Base-by-base conservation (phyloP, 2,888 invertebrate genomes). In the Proisotoma minuta region DNA sequence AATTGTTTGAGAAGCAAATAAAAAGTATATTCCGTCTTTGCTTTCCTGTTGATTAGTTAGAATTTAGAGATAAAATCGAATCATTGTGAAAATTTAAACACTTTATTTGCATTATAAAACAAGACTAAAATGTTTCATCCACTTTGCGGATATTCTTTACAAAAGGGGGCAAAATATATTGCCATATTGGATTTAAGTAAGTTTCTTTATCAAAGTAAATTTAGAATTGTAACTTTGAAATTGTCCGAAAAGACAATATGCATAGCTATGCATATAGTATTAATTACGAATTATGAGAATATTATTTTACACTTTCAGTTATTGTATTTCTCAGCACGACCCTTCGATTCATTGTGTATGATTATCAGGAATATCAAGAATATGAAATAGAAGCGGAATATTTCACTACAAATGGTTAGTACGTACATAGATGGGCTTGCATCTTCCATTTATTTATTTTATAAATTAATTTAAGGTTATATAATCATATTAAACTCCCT, bases 141-240 rank as follows among this genome's bases (percentile, higher is more conserved):
- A 43, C 28, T 69, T 23, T 69, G 66, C 56, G 69, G 69, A 57
- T 69, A 57, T 51, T 69, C 69, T 1, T 43, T 69, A 50, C 69
- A 69, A 39, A 69, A 69, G 23, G 69, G 66, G 26, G 47, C 69
- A 26, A 66, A 60, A 61, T 56, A 60, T 24, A 66, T 69, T 49
- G 69, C 64, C 18, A 69, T 69, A 54, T 60, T 61, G 10, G 69
- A 69, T 56, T 58, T 69, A n/a, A n/a, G n/a, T n/a, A n/a, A n/a
- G n/a, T n/a, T n/a, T n/a, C n/a, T n/a, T n/a, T 23, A 27, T 26
- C 23, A 39, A 49, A 20, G 27, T 47, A 18, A 27, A 39, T 34
- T 34, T 34, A 15, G 8, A 34, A 15, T 34, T 34, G 8, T 34
- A 10, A 8, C 34, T n/a, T n/a, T n/a, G n/a, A n/a, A n/a, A n/a